phyloP scores from a whole-genome alignment of 2,888 invertebrate genomes.

The Drosophila nr. perissopoda region DNA sequence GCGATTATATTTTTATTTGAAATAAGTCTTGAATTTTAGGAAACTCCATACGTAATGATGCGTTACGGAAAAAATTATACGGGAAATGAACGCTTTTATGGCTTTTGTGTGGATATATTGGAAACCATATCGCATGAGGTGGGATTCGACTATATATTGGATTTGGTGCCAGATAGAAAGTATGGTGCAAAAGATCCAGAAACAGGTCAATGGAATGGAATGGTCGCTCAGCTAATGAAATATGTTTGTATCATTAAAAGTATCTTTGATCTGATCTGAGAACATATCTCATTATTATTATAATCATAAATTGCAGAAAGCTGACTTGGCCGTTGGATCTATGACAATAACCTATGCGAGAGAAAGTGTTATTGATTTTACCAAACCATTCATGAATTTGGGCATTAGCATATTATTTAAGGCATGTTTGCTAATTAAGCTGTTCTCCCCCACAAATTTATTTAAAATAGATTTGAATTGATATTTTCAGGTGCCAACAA shows the following conservation, averaged over 20 bases:
- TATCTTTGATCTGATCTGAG: neutral
- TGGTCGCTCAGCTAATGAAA: slow-evolving; percentile 90
- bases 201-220: slow-evolving; percentile 91
- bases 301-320: slow-evolving; percentile 87
- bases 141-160: slow-evolving; percentile 90
- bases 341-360: slow-evolving; percentile 96
- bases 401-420: slow-evolving; percentile 95
- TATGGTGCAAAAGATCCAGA: slow-evolving; percentile 91
- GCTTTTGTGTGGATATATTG: slow-evolving; percentile 92
- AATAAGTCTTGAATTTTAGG: slow-evolving; percentile 84
- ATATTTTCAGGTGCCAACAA: slow-evolving; percentile 88
- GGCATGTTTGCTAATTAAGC: slow-evolving; percentile 84
- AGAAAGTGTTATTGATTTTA: slow-evolving; percentile 95
- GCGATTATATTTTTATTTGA: too few relatives aligned
- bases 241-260: slow-evolving; percentile 86
- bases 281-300: neutral
- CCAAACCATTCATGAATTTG: slow-evolving; percentile 96
- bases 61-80: slow-evolving; percentile 89
- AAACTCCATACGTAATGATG: slow-evolving; percentile 91
- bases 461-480: neutral
- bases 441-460: neutral
- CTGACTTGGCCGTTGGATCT: slow-evolving; percentile 94
- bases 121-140: slow-evolving; percentile 88
- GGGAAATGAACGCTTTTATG: slow-evolving; percentile 91
- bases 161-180: slow-evolving; percentile 89